phyloP scores from a whole-genome alignment of 2,888 invertebrate genomes.

The Drosophila picticornis region DNA sequence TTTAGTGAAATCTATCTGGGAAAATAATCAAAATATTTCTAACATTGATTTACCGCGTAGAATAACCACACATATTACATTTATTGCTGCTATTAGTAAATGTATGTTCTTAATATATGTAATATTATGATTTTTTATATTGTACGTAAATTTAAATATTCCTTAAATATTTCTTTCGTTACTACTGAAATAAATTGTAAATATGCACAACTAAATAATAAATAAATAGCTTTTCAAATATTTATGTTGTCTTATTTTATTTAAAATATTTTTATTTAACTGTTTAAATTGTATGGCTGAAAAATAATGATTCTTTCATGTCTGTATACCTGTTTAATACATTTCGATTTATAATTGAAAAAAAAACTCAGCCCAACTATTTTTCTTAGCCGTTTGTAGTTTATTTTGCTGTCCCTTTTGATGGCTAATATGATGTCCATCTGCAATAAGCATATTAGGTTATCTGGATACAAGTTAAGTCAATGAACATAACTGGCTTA shows the following conservation, averaged over 20 bases:
- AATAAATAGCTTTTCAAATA: background rate
- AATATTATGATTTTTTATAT: background rate
- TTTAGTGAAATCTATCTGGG: background rate
- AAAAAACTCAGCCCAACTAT: background rate
- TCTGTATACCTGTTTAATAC: background rate
- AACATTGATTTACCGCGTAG: background rate
- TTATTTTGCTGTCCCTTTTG: background rate
- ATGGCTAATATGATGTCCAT: background rate
- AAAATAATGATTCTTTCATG: background rate
- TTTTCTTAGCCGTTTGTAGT: background rate
- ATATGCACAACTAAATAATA: background rate
- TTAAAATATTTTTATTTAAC: background rate
- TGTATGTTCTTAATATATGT: background rate
- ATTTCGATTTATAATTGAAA: background rate
- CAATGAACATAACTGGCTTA: slow-evolving; percentile 10
- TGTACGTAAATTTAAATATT: background rate
- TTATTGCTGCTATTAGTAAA: background rate
- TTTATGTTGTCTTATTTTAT: background rate
- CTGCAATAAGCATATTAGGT: background rate
- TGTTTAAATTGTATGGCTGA: background rate
- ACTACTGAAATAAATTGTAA: background rate
- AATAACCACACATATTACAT: background rate
- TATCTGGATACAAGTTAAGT: slow-evolving; percentile 5
- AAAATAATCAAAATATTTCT: background rate
- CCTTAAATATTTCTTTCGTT: background rate